phyloP scores from a whole-genome alignment of 2,113 vertebrate species.

The Pristiophorus japonicus region DNA sequence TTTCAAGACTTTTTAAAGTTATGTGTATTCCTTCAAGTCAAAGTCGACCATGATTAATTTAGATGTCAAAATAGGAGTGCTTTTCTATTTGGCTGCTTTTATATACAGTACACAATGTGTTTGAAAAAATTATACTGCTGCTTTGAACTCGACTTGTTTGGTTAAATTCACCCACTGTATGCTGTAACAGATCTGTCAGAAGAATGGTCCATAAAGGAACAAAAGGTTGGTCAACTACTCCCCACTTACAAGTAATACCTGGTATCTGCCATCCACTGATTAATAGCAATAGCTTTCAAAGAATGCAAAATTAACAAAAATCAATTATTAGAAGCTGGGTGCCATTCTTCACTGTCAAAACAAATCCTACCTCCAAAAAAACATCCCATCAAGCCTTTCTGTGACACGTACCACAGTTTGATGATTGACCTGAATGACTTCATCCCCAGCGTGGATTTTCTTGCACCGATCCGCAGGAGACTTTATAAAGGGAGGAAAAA shows the following conservation, averaged over 20 bases:
- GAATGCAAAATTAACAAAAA: constrained; percentile 20
- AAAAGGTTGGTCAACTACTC: neutral
- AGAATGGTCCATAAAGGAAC: neutral
- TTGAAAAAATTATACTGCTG: neutral
- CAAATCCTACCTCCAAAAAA: constrained; percentile 24
- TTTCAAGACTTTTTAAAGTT: neutral
- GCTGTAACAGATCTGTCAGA: neutral
- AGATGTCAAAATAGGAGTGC: neutral
- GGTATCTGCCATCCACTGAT: neutral
- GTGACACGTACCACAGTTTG: constrained; percentile 79
- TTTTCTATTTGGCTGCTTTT: neutral
- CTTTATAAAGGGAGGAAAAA: constrained; percentile 55
- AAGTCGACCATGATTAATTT: neutral
- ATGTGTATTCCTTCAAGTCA: neutral
- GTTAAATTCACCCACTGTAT: neutral
- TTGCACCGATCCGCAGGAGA: constrained; percentile 92
- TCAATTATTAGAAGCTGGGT: neutral
- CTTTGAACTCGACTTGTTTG: neutral
- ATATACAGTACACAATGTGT: neutral
- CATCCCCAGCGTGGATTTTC: constrained; percentile 94
- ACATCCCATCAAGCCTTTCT: constrained; percentile 1
- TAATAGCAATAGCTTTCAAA: neutral
- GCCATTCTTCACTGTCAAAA: neutral
- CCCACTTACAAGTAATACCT: neutral
- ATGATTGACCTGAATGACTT: constrained; percentile 78